Conservation (phyloP, 2,113 vertebrate species). For the Australoheros scitulus region DNA sequence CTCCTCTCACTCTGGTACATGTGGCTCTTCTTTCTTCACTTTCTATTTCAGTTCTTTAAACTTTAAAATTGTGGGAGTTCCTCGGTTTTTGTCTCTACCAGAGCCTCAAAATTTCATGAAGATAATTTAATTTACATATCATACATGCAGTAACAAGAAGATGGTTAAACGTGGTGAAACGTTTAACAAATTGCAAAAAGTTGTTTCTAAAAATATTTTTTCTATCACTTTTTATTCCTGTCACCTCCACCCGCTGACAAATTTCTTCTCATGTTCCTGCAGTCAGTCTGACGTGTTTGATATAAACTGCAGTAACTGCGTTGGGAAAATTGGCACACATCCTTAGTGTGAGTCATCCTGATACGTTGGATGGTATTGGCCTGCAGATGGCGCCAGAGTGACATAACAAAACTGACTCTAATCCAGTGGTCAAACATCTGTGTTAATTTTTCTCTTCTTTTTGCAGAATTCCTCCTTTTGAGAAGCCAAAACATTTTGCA, state of each 20-base stretch:
- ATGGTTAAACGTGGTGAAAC: no score
- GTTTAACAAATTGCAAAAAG: no score
- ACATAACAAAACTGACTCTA: neutral
- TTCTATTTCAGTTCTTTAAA: neutral
- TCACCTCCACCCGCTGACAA: no score
- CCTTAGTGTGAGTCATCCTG: neutral
- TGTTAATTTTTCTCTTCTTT: no score
- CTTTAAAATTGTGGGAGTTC: no score
- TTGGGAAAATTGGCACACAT: neutral
- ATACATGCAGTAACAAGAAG: no score
- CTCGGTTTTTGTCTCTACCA: no score
- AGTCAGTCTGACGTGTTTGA: neutral
- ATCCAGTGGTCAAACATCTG: neutral
- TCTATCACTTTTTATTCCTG: no score
- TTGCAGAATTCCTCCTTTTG: neutral
- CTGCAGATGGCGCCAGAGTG: conserved; percentile 9
- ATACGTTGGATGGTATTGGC: neutral
- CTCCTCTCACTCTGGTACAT: conserved; percentile 12
- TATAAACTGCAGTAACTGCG: neutral
- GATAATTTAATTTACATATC: no score
- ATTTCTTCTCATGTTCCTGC: no score
- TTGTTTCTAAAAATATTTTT: no score
- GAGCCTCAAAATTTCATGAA: no score
- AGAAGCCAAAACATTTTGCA: neutral
- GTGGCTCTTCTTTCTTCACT: neutral